Evolutionary conservation across 2,888 invertebrate species (phyloP).

Genomic region (Microplitis manilae): DNA sequence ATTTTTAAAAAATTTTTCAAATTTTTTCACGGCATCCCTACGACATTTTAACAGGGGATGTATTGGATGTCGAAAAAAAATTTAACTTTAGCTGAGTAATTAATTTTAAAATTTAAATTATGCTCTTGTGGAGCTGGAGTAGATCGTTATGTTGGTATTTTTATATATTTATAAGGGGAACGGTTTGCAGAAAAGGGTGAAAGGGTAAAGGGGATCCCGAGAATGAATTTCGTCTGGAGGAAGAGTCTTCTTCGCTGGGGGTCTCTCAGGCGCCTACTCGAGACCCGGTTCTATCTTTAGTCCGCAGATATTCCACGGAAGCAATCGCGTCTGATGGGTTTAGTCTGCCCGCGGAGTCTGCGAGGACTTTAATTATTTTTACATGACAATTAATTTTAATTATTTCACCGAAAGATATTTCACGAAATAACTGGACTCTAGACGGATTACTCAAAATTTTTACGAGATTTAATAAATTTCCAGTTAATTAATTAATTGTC

Average conservation of each 20-base stretch:
- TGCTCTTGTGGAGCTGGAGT: background rate
- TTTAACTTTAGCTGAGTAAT: background rate
- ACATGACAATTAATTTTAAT: background rate
- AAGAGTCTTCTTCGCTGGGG: slow-evolving; percentile 51
- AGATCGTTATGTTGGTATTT: background rate
- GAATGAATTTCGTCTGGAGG: slow-evolving; percentile 23
- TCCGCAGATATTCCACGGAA: slow-evolving; percentile 26
- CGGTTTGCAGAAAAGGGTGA: background rate
- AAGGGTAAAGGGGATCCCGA: background rate
- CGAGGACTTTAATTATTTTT: background rate
- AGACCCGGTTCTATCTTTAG: slow-evolving; percentile 39
- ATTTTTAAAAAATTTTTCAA: too few relatives aligned
- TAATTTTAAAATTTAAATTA: slow-evolving; percentile 17
- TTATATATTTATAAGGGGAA: slow-evolving; percentile 3
- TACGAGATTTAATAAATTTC: too few relatives aligned
- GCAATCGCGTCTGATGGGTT: slow-evolving; percentile 2
- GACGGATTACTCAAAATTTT: too few relatives aligned
- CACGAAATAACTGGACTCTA: too few relatives aligned
- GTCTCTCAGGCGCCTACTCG: slow-evolving; percentile 43
- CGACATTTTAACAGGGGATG: slow-evolving; percentile 14
- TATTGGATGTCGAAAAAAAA: slow-evolving; percentile 14
- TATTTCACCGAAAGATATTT: background rate
- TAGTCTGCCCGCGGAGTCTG: background rate
- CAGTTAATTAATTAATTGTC: slow-evolving; percentile 1
- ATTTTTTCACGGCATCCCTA: background rate